These are phyloP conservation scores for Microchrysa polita DNA, from an alignment of 2,888 invertebrate species.

Conservation along the genomic window DNA sequence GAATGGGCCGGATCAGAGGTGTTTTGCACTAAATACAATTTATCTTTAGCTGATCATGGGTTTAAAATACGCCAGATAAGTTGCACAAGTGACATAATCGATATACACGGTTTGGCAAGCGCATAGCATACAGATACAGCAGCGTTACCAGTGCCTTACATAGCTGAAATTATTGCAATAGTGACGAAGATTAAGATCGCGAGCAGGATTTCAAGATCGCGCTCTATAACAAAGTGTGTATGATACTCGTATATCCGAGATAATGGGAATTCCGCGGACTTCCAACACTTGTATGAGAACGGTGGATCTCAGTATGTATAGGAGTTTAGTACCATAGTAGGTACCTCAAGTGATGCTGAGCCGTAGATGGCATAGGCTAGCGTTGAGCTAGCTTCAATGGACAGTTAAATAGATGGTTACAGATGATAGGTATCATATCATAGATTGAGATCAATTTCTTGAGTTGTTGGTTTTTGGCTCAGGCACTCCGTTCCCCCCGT, in stretches of 20 bases:
- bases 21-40: constrained; percentile 22
- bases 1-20: not conserved
- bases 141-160: constrained; percentile 12
- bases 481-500: not conserved
- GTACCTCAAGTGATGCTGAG: not conserved
- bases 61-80: no score
- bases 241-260: constrained; percentile 4
- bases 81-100: no score
- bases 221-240: no score
- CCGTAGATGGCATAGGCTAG: not conserved
- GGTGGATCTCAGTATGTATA: no score
- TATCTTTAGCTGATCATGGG: constrained; percentile 16
- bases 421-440: constrained; percentile 17
- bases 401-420: constrained; percentile 30
- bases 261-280: constrained; percentile 17
- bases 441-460: constrained; percentile 32
- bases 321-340: no score
- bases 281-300: not conserved
- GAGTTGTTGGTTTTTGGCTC: not conserved
- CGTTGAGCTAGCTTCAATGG: constrained; percentile 6
- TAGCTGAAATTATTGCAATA: constrained; percentile 27
- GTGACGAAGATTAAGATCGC: constrained; percentile 20
- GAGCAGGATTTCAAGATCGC: constrained; percentile 30
- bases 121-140: not conserved
- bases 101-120: not conserved